These are phyloP conservation scores for Sturnus vulgaris DNA, from an alignment of 2,113 vertebrate genomes.

Conservation along the genomic window DNA sequence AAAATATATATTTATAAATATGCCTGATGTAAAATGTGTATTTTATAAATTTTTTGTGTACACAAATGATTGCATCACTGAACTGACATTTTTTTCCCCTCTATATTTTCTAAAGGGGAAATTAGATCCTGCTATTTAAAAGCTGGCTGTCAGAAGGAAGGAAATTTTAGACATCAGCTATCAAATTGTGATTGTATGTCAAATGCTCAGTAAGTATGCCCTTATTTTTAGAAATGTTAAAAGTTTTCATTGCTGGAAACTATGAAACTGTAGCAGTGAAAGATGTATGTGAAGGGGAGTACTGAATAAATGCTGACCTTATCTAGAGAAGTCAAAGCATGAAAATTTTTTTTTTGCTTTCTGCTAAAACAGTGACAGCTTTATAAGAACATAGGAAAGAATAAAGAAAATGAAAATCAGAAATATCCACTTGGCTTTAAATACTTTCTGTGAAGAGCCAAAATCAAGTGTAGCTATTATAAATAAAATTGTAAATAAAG, in stretches of 20 bases:
- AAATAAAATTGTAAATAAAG: neutral
- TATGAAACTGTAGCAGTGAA: neutral
- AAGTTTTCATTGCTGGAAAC: neutral
- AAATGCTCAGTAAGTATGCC: slow-evolving; percentile 69
- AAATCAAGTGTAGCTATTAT: neutral
- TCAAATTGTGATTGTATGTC: slow-evolving; percentile 61
- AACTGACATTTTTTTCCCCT: neutral
- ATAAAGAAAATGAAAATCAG: neutral
- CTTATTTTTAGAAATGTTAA: neutral
- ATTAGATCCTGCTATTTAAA: slow-evolving; percentile 76
- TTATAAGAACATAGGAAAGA: neutral
- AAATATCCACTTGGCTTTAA: neutral
- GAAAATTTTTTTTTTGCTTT: neutral
- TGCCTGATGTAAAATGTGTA: neutral
- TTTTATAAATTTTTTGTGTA: neutral
- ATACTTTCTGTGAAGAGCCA: neutral
- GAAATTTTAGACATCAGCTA: slow-evolving; percentile 45
- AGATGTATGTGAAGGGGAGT: neutral
- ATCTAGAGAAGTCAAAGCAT: neutral
- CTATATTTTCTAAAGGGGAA: slow-evolving; percentile 64
- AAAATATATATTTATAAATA: neutral
- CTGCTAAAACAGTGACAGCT: neutral
- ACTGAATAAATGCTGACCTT: neutral
- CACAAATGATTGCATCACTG: neutral
- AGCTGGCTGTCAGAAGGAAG: slow-evolving; percentile 74